Evolutionary conservation across 2,888 invertebrate species (phyloP).

Genomic region (Andrena flavipes): DNA sequence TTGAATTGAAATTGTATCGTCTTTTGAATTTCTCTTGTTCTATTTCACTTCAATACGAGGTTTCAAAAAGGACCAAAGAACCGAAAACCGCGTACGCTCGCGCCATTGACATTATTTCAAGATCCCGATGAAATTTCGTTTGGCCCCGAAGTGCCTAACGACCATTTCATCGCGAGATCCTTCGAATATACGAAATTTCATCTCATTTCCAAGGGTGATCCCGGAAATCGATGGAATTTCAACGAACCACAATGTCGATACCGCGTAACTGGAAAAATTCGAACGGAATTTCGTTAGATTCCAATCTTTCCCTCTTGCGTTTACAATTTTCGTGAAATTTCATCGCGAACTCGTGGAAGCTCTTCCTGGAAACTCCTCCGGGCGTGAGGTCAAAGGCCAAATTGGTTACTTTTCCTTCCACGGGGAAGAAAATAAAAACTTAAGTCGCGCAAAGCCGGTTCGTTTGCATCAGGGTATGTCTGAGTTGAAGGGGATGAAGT

Average conservation of each 20-base stretch:
- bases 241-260: background rate
- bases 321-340: conserved; percentile 5
- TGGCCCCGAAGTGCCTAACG: background rate
- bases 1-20: too few species aligned
- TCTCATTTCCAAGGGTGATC: conserved; percentile 14
- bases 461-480: background rate
- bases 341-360: background rate
- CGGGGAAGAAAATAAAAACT: background rate
- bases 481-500: too few species aligned
- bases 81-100: conserved; percentile 10
- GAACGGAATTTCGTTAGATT: conserved; percentile 10
- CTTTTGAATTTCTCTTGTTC: too few species aligned
- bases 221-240: conserved; percentile 14
- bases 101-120: conserved; percentile 4
- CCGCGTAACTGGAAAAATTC: background rate
- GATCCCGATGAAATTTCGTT: conserved; percentile 28
- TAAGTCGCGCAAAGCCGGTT: background rate
- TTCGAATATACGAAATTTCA: conserved; percentile 20
- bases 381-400: background rate
- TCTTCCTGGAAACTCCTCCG: background rate
- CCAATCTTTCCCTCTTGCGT: background rate
- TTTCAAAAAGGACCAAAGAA: background rate
- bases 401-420: background rate
- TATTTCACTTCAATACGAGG: too few species aligned
- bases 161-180: conserved; percentile 24